These are phyloP conservation scores for Acleris laterana DNA, from an alignment of 2,888 invertebrate species.

Conservation along the genomic window DNA sequence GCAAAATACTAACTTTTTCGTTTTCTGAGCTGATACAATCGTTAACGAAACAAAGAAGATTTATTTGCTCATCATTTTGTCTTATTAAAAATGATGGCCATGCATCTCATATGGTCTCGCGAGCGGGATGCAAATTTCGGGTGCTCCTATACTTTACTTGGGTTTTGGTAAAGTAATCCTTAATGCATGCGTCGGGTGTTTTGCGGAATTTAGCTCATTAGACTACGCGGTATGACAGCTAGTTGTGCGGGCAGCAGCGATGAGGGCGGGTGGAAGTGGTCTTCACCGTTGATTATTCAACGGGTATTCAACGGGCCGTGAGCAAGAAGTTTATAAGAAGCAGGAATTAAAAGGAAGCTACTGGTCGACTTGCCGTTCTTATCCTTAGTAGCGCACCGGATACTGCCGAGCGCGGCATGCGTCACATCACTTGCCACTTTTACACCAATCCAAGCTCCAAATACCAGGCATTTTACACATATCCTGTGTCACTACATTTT, in stretches of 20 bases:
- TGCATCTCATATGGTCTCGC: slow-evolving; percentile 47
- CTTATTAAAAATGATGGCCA: slow-evolving; percentile 66
- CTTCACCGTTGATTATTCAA: slow-evolving; percentile 34
- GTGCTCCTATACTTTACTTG: slow-evolving; percentile 11
- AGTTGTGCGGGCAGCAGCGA: slow-evolving; percentile 1
- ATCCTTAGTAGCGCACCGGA: slow-evolving; percentile 35
- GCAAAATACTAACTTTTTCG: slow-evolving; percentile 47
- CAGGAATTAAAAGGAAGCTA: slow-evolving; percentile 35
- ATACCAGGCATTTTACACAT: too few relatives aligned
- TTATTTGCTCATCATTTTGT: slow-evolving; percentile 68
- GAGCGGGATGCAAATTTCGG: slow-evolving; percentile 48
- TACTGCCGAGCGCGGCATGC: slow-evolving; percentile 6
- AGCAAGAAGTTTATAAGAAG: slow-evolving; percentile 32
- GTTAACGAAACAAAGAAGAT: slow-evolving; percentile 68
- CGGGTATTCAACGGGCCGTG: slow-evolving; percentile 29
- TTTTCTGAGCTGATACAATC: slow-evolving; percentile 59
- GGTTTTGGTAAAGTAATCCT: slow-evolving; percentile 14
- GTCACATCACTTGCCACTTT: slow-evolving; percentile 2
- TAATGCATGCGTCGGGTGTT: neutral
- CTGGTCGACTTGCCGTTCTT: slow-evolving; percentile 28
- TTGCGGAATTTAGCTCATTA: neutral
- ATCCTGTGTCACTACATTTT: too few relatives aligned
- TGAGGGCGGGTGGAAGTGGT: slow-evolving; percentile 7
- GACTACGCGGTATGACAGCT: neutral
- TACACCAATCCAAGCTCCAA: too few relatives aligned